These are phyloP conservation scores for Stichopus chloronotus DNA, from an alignment of 35 echinoderm and acorn worm species.

Conservation along the genomic window DNA sequence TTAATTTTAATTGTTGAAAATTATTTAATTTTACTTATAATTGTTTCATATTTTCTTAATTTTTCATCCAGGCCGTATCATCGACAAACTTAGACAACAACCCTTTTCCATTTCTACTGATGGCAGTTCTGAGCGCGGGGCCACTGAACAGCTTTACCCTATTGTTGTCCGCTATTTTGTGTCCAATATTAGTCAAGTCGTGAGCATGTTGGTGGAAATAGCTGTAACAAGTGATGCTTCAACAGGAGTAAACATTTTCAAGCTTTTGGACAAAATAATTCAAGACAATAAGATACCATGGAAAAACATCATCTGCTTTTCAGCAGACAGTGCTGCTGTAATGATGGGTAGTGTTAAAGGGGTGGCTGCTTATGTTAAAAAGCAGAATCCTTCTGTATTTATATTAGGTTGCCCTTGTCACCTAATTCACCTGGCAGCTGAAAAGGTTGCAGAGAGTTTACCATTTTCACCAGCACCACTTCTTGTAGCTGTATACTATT, in stretches of 20 bases:
- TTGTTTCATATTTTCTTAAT: not conserved
- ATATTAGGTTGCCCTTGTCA: slow-evolving; percentile 71
- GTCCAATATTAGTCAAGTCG: slow-evolving; percentile 54
- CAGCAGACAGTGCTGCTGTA: slow-evolving; percentile 72
- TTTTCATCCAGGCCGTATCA: slow-evolving; percentile 55
- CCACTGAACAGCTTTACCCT: slow-evolving; percentile 75
- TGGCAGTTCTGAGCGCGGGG: slow-evolving; percentile 59
- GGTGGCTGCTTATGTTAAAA: slow-evolving; percentile 66
- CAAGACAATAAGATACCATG: slow-evolving; percentile 57
- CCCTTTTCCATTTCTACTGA: slow-evolving; percentile 74
- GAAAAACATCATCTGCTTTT: slow-evolving; percentile 65
- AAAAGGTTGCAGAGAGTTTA: slow-evolving; percentile 58
- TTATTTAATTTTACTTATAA: not conserved
- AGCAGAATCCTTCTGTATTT: slow-evolving; percentile 81
- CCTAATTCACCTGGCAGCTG: slow-evolving; percentile 62
- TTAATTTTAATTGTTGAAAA: slow-evolving; percentile 17
- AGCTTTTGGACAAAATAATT: slow-evolving; percentile 55
- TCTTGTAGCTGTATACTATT: slow-evolving; percentile 64
- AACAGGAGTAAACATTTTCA: slow-evolving; percentile 71
- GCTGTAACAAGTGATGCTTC: slow-evolving; percentile 61
- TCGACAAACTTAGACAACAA: slow-evolving; percentile 47
- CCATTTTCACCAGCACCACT: slow-evolving; percentile 51
- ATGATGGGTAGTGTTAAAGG: slow-evolving; percentile 70
- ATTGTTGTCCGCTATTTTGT: slow-evolving; percentile 68
- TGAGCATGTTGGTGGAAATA: slow-evolving; percentile 42